Evolutionary conservation across 2,797 vertebrate genomes (phyloP).

Genomic region (Triplophysa yarkandensis): DNA sequence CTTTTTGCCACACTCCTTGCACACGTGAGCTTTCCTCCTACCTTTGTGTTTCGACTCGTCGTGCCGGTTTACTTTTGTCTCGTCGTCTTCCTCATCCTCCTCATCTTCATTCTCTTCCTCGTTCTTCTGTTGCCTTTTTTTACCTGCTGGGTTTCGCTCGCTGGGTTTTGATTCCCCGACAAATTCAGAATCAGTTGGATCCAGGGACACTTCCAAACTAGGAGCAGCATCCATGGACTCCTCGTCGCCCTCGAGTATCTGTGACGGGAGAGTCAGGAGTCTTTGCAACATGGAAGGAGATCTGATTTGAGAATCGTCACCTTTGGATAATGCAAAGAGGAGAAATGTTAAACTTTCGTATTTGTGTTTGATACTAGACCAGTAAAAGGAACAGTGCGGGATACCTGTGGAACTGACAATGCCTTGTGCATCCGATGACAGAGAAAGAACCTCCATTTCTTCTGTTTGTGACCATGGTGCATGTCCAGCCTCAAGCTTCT

Average conservation of each 20-base stretch:
- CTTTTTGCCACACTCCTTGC: constrained; percentile 73
- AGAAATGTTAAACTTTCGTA: not conserved
- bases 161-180: constrained; percentile 4
- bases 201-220: constrained; percentile 21
- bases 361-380: not conserved
- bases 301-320: constrained; percentile 59
- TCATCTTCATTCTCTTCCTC: constrained; percentile 52
- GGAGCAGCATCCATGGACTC: constrained; percentile 62
- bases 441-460: constrained; percentile 71
- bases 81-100: constrained; percentile 49
- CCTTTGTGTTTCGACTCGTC: constrained; percentile 62
- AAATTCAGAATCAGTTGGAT: not conserved
- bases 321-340: constrained; percentile 21
- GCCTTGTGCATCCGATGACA: constrained; percentile 33
- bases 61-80: constrained; percentile 23
- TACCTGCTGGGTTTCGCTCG: constrained; percentile 5
- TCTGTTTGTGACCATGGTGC: constrained; percentile 72
- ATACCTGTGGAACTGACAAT: constrained; percentile 61
- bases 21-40: constrained; percentile 68
- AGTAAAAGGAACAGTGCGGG: not conserved
- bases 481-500: constrained; percentile 54
- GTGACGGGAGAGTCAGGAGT: constrained; percentile 76
- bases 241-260: constrained; percentile 69
- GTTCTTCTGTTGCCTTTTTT: constrained; percentile 53
- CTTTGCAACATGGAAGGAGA: constrained; percentile 80